Evolutionary conservation across 1,140 invertebrate genomes (phyloP).

Genomic region (Zaprionus camerounensis): DNA sequence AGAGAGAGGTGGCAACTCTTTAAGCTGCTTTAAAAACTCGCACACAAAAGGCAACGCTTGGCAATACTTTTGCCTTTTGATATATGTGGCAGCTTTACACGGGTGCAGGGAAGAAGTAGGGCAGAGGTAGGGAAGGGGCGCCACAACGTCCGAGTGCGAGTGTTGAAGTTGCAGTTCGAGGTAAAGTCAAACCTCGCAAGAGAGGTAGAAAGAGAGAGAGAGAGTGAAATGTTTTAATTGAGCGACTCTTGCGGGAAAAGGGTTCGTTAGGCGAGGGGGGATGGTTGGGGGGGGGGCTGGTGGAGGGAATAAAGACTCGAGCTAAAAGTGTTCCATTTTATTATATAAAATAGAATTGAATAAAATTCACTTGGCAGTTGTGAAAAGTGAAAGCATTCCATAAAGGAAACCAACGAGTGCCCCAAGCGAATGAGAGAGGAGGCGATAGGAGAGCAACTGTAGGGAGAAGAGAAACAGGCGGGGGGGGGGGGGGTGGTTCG

Average conservation of each 20-base stretch:
- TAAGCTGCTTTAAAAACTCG: slow-evolving; percentile 58
- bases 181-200: background rate
- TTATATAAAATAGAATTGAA: slow-evolving; percentile 10
- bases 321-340: slow-evolving; percentile 18
- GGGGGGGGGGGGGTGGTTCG: background rate
- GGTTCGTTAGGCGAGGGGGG: background rate
- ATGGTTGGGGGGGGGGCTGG: background rate
- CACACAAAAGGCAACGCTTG: slow-evolving; percentile 34
- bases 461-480: background rate
- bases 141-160: slow-evolving; percentile 14
- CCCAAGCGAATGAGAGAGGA: slow-evolving; percentile 6
- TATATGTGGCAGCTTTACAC: slow-evolving; percentile 25
- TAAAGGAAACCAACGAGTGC: slow-evolving; percentile 29
- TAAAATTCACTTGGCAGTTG: slow-evolving; percentile 22
- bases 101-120: background rate
- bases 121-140: background rate
- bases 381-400: slow-evolving; percentile 62
- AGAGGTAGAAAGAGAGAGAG: background rate
- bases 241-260: slow-evolving; percentile 16
- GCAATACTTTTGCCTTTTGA: slow-evolving; percentile 33
- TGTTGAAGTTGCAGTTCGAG: slow-evolving; percentile 8
- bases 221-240: slow-evolving; percentile 41
- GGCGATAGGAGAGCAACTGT: background rate
- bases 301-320: background rate
- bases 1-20: slow-evolving; percentile 29